Evolutionary conservation across 2,113 vertebrate genomes (phyloP).

Genomic region (Oxyruncus cristatus): DNA sequence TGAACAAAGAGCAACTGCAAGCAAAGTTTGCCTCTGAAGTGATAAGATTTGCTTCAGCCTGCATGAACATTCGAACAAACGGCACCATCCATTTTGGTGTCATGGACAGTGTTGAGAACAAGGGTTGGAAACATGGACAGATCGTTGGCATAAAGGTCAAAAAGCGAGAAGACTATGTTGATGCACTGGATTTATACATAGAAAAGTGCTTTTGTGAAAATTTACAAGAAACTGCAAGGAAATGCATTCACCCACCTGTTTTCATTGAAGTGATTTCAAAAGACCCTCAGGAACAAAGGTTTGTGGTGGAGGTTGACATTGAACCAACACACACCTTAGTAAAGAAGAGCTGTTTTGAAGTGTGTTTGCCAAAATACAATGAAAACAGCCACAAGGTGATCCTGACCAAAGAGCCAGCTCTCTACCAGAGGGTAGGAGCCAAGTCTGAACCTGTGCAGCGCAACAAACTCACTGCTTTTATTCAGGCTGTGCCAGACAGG

Average conservation of each 20-base stretch:
- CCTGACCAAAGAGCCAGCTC: slow-evolving; percentile 47
- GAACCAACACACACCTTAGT: slow-evolving; percentile 71
- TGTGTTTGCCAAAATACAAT: slow-evolving; percentile 76
- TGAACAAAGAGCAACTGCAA: slow-evolving; percentile 72
- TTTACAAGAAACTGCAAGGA: slow-evolving; percentile 59
- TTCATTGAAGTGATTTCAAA: slow-evolving; percentile 77
- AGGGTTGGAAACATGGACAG: slow-evolving; percentile 72
- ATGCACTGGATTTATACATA: slow-evolving; percentile 74
- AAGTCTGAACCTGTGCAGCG: slow-evolving; percentile 73
- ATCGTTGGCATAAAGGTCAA: slow-evolving; percentile 73
- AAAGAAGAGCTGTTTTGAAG: slow-evolving; percentile 62
- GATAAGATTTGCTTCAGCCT: slow-evolving; percentile 79
- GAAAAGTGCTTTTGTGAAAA: slow-evolving; percentile 58
- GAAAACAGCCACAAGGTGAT: slow-evolving; percentile 68
- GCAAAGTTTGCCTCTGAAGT: slow-evolving; percentile 80
- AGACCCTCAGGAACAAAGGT: slow-evolving; percentile 64
- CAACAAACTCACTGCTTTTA: slow-evolving; percentile 45
- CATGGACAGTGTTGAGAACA: slow-evolving; percentile 73
- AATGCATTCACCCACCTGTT: slow-evolving; percentile 77
- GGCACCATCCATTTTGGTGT: slow-evolving; percentile 86
- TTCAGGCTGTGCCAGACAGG: slow-evolving; percentile 45
- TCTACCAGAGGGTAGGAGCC: slow-evolving; percentile 74
- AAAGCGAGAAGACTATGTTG: slow-evolving; percentile 69
- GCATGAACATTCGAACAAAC: slow-evolving; percentile 83
- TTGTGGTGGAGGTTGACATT: slow-evolving; percentile 83